A percentile compares a stretch with the other conserved stretches of the same genome.
Evolutionary conservation across 2,797 vertebrate genomes (phyloP).

Genomic region (Vipera latastei): DNA sequence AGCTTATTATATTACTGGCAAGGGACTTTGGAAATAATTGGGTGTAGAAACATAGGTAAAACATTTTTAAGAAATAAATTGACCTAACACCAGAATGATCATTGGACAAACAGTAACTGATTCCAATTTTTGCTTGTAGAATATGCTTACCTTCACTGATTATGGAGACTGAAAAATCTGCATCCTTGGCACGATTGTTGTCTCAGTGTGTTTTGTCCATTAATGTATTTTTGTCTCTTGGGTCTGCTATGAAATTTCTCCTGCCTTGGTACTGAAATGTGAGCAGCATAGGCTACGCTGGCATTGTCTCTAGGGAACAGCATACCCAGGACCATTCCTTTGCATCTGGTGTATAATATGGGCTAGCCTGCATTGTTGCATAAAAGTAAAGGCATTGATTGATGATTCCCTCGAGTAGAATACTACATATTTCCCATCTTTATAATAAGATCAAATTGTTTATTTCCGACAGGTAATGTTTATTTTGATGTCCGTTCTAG

Average conservation of each 20-base stretch:
- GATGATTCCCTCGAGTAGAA: neutral
- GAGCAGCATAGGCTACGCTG: neutral
- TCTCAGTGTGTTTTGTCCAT: neutral
- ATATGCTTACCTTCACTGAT: neutral
- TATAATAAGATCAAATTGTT: constrained; percentile 35
- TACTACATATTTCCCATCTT: constrained; percentile 5
- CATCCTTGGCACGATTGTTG: neutral
- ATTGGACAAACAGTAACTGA: neutral
- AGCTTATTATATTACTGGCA: neutral
- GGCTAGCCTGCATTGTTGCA: neutral
- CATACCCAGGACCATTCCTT: neutral
- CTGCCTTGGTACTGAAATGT: neutral
- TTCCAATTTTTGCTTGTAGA: neutral
- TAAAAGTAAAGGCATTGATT: neutral
- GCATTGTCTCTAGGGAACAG: neutral
- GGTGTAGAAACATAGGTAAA: neutral
- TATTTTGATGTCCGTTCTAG: constrained; percentile 89
- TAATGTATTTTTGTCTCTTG: neutral
- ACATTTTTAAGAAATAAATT: neutral
- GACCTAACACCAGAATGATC: neutral
- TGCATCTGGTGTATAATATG: neutral
- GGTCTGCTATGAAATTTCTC: neutral
- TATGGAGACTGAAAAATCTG: too few species aligned
- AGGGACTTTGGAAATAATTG: neutral
- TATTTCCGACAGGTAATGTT: constrained; percentile 82